These are phyloP conservation scores for Monopis laevigella DNA, from an alignment of 2,888 invertebrate species.

Conservation along the genomic window DNA sequence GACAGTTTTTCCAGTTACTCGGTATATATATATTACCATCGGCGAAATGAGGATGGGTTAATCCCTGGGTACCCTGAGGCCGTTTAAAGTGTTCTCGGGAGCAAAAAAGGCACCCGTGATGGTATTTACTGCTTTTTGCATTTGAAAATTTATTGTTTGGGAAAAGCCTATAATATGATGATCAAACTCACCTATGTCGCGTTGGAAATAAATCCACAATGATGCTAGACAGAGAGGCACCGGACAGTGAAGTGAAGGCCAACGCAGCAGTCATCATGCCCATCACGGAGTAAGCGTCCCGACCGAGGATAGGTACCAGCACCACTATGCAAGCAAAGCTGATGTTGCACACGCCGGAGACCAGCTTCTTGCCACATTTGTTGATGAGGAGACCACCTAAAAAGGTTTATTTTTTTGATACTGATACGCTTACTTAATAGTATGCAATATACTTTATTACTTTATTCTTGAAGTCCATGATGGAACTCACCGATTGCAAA, in stretches of 20 bases:
- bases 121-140: no score
- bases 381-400: constrained; percentile 40
- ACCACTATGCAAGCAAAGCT: constrained; percentile 57
- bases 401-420: neutral
- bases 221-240: constrained; percentile 70
- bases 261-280: constrained; percentile 64
- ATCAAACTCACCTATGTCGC: constrained; percentile 60
- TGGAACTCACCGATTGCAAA: constrained; percentile 69
- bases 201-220: constrained; percentile 74
- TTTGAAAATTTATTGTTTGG: no score
- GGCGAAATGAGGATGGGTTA: no score
- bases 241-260: constrained; percentile 59
- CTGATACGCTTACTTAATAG: neutral
- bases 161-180: no score
- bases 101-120: no score
- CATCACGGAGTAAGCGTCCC: constrained; percentile 57
- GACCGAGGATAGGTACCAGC: constrained; percentile 64
- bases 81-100: no score
- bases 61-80: no score
- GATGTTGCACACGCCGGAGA: constrained; percentile 42
- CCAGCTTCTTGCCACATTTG: constrained; percentile 50
- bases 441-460: constrained; percentile 50
- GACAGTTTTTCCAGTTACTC: no score
- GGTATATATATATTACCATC: no score
- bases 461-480: no score